phyloP scores from a whole-genome alignment of 2,888 invertebrate genomes.

The Brachycybe producta region DNA sequence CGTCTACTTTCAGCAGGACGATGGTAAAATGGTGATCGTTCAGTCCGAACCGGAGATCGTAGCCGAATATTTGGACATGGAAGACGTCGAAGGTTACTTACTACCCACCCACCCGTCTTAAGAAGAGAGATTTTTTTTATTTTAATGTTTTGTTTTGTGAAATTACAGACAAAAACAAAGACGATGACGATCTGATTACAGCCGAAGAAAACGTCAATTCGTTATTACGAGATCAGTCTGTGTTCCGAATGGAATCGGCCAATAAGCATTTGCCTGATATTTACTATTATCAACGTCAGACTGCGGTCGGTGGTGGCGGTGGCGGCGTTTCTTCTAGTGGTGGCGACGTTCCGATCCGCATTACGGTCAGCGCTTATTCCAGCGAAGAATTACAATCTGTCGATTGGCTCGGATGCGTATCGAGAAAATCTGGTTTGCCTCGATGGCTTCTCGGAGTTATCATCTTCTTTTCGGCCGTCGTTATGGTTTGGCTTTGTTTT shows the following conservation, averaged over 20 bases:
- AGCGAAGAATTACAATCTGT: slow-evolving; percentile 7
- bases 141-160: too few relatives aligned
- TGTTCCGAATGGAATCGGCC: not conserved
- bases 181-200: not conserved
- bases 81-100: slow-evolving; percentile 14
- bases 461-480: slow-evolving; percentile 36
- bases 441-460: slow-evolving; percentile 36
- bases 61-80: slow-evolving; percentile 22
- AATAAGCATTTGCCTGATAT: slow-evolving; percentile 1
- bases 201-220: not conserved
- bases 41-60: slow-evolving; percentile 27
- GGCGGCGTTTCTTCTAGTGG: not conserved
- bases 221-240: not conserved
- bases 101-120: not conserved
- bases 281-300: slow-evolving; percentile 3
- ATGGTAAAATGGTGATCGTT: slow-evolving; percentile 29
- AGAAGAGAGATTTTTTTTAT: too few relatives aligned
- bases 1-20: slow-evolving; percentile 28
- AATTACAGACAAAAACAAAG: slow-evolving; percentile 2
- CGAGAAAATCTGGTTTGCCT: slow-evolving; percentile 40
- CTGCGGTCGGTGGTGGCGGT: not conserved
- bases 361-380: slow-evolving; percentile 6
- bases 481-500: slow-evolving; percentile 40
- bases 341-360: slow-evolving; percentile 3
- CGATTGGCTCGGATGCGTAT: slow-evolving; percentile 22